Evolutionary conservation across 2,888 invertebrate genomes (phyloP), one percentile per base, ranked within the genome.

Genomic region (Drosophila nr. perissopoda): DNA sequence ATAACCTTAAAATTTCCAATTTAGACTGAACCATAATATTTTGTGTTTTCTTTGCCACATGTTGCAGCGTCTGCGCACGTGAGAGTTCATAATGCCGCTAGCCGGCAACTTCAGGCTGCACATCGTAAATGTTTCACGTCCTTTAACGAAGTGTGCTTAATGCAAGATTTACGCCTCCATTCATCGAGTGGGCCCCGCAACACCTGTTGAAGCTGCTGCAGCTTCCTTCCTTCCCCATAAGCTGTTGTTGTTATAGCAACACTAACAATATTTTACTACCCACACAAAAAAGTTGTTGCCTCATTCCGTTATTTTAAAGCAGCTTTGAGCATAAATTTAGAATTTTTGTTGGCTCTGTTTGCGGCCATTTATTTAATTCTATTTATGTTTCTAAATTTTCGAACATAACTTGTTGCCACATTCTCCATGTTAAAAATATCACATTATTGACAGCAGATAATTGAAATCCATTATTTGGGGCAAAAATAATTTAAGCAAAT

Each of bases 151-250:
- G 59, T 64, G 67, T 75, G 64, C 81, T 90, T 74, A 83, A 79
- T 87, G 90, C 70, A 88, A 86, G 89, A 86, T 90, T 86, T 86
- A 86, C 89, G 85, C 81, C 81, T 86, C 83, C 85, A 90, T 88
- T 81, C 89, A 88, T 86, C 67, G 90, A 83, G 72, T 73, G 79
- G 60, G 64, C 57, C 66, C 42, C 88, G 69, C 27, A 74, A 72
- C 85, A 86, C 90, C 85, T 86, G 85, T 90, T 86, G 85, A 59
- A 33, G 59, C 69, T 54, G 40, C 46, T 63, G 62, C 73, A 75
- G 46, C 71, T 68, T 34, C 18, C 29, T 48, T 29, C 25, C 65
- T 25, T 21, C 36, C 64, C 53, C 31, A 60, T 16, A 8, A 29
- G n/a, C 11, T 59, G 21, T 40, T 34, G 52, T 31, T 34, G 25